phyloP scores from a whole-genome alignment of 1,140 invertebrate species.

The Drosophila arawakana region DNA sequence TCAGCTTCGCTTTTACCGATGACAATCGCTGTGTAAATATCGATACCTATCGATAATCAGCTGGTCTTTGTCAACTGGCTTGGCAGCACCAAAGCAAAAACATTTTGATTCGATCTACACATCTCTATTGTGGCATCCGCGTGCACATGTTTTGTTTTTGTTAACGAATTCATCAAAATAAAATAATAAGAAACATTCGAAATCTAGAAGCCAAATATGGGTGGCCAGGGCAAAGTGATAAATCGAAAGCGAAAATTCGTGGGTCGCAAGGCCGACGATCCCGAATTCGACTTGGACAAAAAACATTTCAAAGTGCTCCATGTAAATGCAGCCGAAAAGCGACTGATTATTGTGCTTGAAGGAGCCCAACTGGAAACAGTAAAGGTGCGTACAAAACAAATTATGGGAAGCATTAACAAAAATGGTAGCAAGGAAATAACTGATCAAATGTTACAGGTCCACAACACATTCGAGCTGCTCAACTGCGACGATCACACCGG shows the following conservation, averaged over 20 bases:
- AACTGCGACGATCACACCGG: conserved; percentile 97
- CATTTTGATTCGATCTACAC: too few relatives aligned
- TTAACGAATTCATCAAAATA: not conserved
- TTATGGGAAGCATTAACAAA: not conserved
- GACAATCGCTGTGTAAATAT: not conserved
- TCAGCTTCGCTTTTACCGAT: conserved; percentile 26
- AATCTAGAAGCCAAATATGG: conserved; percentile 41
- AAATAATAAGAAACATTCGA: not conserved
- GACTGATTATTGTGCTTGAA: conserved; percentile 97
- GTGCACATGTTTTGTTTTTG: conserved; percentile 51
- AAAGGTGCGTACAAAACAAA: conserved; percentile 88
- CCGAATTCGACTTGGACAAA: conserved; percentile 79
- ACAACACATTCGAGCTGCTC: conserved; percentile 94
- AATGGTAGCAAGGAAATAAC: not conserved
- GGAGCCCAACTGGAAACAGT: conserved; percentile 97
- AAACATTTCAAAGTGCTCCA: conserved; percentile 80
- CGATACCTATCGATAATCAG: not conserved
- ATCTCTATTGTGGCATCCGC: conserved; percentile 12
- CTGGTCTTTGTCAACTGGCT: not conserved
- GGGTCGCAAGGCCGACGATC: conserved; percentile 71
- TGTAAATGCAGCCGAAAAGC: conserved; percentile 89
- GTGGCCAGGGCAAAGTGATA: conserved; percentile 70
- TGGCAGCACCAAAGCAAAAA: not conserved
- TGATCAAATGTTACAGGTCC: conserved; percentile 87
- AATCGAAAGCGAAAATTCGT: conserved; percentile 73